phyloP scores from a whole-genome alignment of 2,888 invertebrate species.

The Cryptocephalus primarius region DNA sequence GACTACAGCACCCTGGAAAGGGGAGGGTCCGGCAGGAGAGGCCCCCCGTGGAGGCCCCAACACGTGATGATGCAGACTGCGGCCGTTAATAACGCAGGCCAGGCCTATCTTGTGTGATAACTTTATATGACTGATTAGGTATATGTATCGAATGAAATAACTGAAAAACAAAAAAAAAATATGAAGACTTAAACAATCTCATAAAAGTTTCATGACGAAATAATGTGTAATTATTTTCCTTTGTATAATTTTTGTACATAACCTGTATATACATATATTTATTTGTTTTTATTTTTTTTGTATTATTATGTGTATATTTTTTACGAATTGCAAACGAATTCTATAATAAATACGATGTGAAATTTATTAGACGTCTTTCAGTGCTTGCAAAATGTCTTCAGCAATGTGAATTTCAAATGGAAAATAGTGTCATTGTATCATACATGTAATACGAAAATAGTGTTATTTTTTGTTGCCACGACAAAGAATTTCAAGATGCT shows the following conservation, averaged over 20 bases:
- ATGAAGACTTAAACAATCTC: constrained; percentile 15
- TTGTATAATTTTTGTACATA: constrained; percentile 41
- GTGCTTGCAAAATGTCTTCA: too few relatives aligned
- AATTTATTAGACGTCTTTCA: constrained; percentile 17
- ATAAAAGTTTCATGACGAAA: constrained; percentile 16
- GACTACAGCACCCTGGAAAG: constrained; percentile 78
- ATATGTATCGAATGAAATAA: constrained; percentile 15
- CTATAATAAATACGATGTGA: constrained; percentile 37
- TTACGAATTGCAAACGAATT: constrained; percentile 36
- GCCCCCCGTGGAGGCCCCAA: constrained; percentile 47
- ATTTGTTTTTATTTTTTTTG: constrained; percentile 37
- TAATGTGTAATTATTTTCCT: constrained; percentile 21
- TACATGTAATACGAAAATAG: too few relatives aligned
- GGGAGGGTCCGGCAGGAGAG: constrained; percentile 40
- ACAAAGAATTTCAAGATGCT: too few relatives aligned
- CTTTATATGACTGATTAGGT: constrained; percentile 37
- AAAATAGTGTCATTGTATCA: too few relatives aligned
- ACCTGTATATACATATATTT: constrained; percentile 40
- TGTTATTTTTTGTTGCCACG: too few relatives aligned
- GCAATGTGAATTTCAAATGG: too few relatives aligned
- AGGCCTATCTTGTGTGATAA: constrained; percentile 63
- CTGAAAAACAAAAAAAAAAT: constrained; percentile 13
- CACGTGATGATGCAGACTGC: constrained; percentile 30
- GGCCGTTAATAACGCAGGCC: constrained; percentile 41
- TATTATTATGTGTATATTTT: constrained; percentile 40